Evolutionary conservation across 92 coral and sea anemone species (phyloP).

Genomic region (Virgularia gustaviana): DNA sequence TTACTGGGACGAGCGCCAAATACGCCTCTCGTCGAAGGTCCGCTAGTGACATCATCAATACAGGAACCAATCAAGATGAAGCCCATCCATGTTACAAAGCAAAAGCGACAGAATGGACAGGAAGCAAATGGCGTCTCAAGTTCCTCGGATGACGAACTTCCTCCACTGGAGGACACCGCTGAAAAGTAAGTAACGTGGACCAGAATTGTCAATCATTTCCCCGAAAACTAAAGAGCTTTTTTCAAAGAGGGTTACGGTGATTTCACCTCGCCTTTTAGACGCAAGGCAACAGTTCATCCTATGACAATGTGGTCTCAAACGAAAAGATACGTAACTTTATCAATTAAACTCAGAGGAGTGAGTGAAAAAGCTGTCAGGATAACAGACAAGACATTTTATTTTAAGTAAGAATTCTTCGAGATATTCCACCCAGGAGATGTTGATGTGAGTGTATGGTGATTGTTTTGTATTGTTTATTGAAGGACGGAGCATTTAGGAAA

Average conservation of each 20-base stretch:
- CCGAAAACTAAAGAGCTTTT: background rate
- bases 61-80: slow-evolving; percentile 23
- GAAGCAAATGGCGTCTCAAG: slow-evolving; percentile 3
- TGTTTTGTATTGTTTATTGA: background rate
- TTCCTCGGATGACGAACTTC: slow-evolving; percentile 7
- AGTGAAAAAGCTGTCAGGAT: slow-evolving; percentile 49
- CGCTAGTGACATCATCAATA: slow-evolving; percentile 30
- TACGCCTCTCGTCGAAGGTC: slow-evolving; percentile 22
- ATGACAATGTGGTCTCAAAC: slow-evolving; percentile 92
- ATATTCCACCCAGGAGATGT: no score
- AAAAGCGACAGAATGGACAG: background rate
- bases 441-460: no score
- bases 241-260: background rate
- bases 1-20: slow-evolving; percentile 72
- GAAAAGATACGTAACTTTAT: slow-evolving; percentile 66
- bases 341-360: slow-evolving; percentile 78
- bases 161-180: slow-evolving; percentile 9
- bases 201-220: background rate
- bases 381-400: slow-evolving; percentile 52
- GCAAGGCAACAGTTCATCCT: slow-evolving; percentile 56
- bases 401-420: slow-evolving; percentile 58
- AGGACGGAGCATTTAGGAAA: slow-evolving; percentile 66
- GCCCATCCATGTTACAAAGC: slow-evolving; percentile 20
- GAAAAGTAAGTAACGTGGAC: slow-evolving; percentile 23
- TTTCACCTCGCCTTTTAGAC: background rate